Evolutionary conservation across 2,113 vertebrate genomes (phyloP).

Genomic region (Cacatua alba): DNA sequence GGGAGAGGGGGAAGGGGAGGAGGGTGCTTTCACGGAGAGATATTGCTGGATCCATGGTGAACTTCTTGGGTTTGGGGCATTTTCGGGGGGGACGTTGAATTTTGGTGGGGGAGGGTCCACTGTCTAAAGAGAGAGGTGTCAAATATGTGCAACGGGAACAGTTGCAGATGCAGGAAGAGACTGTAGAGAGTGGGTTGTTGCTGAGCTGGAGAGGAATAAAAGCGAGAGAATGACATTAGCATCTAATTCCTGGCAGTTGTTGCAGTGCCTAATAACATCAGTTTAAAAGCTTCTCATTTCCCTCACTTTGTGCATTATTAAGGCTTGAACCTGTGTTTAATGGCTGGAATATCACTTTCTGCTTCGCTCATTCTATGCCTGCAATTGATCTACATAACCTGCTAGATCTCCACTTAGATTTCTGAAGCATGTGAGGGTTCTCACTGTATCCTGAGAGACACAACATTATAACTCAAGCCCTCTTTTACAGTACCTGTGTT

Average conservation of each 20-base stretch:
- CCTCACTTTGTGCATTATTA: constrained; percentile 22
- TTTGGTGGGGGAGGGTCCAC: not conserved
- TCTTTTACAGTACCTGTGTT: not conserved
- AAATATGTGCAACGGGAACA: not conserved
- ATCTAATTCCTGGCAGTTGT: constrained; percentile 5
- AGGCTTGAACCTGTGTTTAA: constrained; percentile 6
- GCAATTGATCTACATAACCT: not conserved
- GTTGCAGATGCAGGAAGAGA: not conserved
- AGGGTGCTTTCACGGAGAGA: not conserved
- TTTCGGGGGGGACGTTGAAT: not conserved
- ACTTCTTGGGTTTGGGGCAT: not conserved
- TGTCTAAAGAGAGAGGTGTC: not conserved
- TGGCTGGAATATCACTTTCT: not conserved
- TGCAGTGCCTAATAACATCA: not conserved
- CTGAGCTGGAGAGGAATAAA: not conserved
- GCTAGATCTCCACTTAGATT: not conserved
- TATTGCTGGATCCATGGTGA: not conserved
- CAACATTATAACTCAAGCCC: not conserved
- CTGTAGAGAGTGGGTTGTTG: not conserved
- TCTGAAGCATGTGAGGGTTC: not conserved
- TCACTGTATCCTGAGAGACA: not conserved
- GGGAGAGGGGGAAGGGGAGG: too few species aligned
- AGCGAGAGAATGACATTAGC: not conserved
- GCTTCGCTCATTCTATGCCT: not conserved
- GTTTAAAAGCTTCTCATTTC: constrained; percentile 36